Evolutionary conservation across 2,113 vertebrate species (phyloP), one percentile per base, ranked within the genome.

Genomic region (Leuciscus idus): DNA sequence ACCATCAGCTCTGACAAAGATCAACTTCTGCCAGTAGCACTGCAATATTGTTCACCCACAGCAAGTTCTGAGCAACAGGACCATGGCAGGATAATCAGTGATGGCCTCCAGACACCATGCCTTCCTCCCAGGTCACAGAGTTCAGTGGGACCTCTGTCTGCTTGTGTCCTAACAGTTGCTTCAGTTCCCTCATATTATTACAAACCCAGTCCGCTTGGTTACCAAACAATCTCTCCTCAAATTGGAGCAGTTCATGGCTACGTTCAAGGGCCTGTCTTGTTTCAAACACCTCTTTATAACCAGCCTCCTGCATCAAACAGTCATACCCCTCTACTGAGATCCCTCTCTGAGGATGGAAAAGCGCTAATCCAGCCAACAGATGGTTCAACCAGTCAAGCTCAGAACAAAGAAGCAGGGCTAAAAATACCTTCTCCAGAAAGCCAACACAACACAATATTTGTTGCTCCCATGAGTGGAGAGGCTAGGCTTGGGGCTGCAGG

Each of bases 181-280:
- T 86, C 82, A 75, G 50, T 90, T 61, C 83, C 88, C 10, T 75
- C 88, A 28, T 87, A 72, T 48, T 90, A 87, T 73, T 90, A 87
- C 84, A 76, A 85, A 7, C 46, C 89, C 33, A 88, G 52, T 7
- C 2, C 84, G 8, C 19, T 92, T 61, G 83, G 87, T 2, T 72
- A 84, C 76, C 90, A 87, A 28, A 46, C 88, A 9, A 11, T 91
- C 13, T 84, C 76, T 23, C 83, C 90, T 39, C 88, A 88, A 46
- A 21, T 92, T 55, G 86, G 91, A 33, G 74, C 76, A 12, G 21
- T 89, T 72, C 81, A 70, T 39, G 73, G 87, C 39, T 92, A 89
- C 19, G 28, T 92, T 75, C 89, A 86, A 68, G 81, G 74, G 30
- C 88, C 91, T 3, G 13, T 92, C 68, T 85, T 87, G 48, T 33